Percentiles rank a stretch among this genome's conserved stretches.
Evolutionary conservation across 2,113 vertebrate genomes (phyloP).

Genomic region (Glaucomys volans): DNA sequence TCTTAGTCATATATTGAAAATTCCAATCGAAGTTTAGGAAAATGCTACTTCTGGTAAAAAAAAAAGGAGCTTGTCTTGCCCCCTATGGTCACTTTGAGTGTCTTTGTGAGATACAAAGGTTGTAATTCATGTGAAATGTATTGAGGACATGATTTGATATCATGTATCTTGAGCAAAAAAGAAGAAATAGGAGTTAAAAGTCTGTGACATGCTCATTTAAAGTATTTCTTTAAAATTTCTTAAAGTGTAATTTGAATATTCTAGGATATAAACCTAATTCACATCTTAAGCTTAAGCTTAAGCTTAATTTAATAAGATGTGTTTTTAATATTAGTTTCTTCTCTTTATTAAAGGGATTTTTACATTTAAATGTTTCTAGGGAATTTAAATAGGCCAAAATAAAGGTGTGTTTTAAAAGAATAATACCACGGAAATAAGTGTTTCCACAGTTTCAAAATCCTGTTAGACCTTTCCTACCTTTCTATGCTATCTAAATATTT

Average conservation of each 20-base stretch:
- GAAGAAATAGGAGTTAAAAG: background rate
- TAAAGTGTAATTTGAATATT: background rate
- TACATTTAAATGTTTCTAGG: background rate
- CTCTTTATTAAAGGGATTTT: background rate
- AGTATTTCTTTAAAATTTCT: background rate
- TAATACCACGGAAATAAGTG: background rate
- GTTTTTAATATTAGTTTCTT: background rate
- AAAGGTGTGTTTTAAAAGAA: background rate
- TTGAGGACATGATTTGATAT: background rate
- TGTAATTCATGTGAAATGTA: background rate
- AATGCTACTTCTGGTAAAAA: rapidly evolving
- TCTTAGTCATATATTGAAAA: background rate
- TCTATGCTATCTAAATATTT: background rate
- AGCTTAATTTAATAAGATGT: no score
- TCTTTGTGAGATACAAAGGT: background rate
- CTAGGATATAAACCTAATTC: background rate
- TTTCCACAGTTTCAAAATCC: background rate
- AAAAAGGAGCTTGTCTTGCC: background rate
- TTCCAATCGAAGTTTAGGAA: background rate
- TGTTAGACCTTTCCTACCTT: background rate
- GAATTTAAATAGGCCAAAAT: background rate
- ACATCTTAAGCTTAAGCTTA: background rate
- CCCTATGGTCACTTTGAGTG: background rate
- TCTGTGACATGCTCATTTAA: background rate
- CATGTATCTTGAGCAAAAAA: background rate